Conservation (phyloP, 2,888 invertebrate genomes). For the Drosophila siamana region DNA sequence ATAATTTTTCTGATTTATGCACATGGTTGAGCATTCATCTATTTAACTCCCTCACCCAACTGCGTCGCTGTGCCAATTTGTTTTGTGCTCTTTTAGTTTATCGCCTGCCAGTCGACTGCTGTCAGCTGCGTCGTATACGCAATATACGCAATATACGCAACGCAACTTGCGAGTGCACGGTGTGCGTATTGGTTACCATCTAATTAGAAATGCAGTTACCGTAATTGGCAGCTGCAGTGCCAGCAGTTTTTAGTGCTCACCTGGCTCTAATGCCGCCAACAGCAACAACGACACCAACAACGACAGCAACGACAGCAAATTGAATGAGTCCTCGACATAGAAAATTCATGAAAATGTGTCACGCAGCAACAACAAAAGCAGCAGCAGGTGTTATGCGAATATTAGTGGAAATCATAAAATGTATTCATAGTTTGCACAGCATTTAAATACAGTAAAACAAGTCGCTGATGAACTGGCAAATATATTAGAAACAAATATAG, state of each 20-base stretch:
- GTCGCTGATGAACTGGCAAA: background rate
- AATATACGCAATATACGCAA: constrained; percentile 25
- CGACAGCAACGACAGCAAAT: constrained; percentile 3
- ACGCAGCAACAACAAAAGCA: background rate
- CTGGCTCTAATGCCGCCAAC: constrained; percentile 9
- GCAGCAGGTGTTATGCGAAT: constrained; percentile 5
- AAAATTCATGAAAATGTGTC: constrained; percentile 3
- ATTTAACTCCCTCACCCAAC: constrained; percentile 15
- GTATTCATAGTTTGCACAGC: background rate
- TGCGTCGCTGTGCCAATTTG: constrained; percentile 42
- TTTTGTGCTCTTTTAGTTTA: constrained; percentile 41
- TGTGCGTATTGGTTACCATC: constrained; percentile 18
- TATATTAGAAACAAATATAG: too few relatives aligned
- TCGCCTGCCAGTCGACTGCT: constrained; percentile 37
- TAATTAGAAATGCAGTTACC: constrained; percentile 62
- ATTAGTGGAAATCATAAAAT: constrained; percentile 2
- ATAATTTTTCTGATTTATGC: constrained; percentile 54
- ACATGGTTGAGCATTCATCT: constrained; percentile 42
- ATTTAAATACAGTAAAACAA: background rate
- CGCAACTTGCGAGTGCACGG: background rate
- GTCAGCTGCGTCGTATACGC: constrained; percentile 52
- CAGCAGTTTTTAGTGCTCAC: constrained; percentile 30
- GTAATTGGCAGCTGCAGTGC: constrained; percentile 61
- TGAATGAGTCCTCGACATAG: constrained; percentile 1
- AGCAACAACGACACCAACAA: background rate